phyloP scores from a whole-genome alignment of 2,888 invertebrate species.

The Volucella inanis region DNA sequence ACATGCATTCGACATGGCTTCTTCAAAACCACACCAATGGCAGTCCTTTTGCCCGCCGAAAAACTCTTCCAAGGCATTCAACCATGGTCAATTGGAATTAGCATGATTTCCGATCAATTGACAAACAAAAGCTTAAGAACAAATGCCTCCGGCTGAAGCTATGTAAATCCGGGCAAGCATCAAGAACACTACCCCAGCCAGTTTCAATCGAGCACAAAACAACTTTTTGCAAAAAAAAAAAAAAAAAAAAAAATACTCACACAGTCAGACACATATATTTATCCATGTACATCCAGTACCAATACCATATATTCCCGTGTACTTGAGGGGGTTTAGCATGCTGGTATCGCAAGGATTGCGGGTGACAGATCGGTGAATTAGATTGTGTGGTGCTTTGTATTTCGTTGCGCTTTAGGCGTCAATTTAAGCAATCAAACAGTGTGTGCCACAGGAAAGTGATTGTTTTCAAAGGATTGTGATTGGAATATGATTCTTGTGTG shows the following conservation, averaged over 20 bases:
- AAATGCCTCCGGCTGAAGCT: conserved; percentile 62
- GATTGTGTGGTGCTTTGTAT: conserved; percentile 44
- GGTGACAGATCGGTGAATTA: conserved; percentile 56
- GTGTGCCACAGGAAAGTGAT: not conserved
- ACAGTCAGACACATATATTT: not conserved
- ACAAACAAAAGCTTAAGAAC: conserved; percentile 67
- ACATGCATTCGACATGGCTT: conserved; percentile 3
- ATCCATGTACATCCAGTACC: too few species aligned
- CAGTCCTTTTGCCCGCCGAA: conserved; percentile 1
- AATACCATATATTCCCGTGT: too few species aligned
- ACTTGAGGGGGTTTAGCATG: too few species aligned
- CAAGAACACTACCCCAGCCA: conserved; percentile 27
- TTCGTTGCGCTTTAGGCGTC: conserved; percentile 43
- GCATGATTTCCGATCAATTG: conserved; percentile 71
- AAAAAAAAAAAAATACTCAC: not conserved
- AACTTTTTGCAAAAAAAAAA: conserved; percentile 1
- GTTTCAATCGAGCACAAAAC: conserved; percentile 1
- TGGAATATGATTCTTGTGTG: too few species aligned
- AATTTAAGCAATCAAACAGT: conserved; percentile 40
- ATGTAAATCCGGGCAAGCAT: conserved; percentile 65
- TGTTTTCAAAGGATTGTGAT: too few species aligned
- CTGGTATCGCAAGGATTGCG: conserved; percentile 45
- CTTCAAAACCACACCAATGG: not conserved
- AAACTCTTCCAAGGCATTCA: conserved; percentile 64
- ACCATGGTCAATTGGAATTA: conserved; percentile 66